Conservation (phyloP, 1,140 invertebrate species). For the Drosophila grimshawi region DNA sequence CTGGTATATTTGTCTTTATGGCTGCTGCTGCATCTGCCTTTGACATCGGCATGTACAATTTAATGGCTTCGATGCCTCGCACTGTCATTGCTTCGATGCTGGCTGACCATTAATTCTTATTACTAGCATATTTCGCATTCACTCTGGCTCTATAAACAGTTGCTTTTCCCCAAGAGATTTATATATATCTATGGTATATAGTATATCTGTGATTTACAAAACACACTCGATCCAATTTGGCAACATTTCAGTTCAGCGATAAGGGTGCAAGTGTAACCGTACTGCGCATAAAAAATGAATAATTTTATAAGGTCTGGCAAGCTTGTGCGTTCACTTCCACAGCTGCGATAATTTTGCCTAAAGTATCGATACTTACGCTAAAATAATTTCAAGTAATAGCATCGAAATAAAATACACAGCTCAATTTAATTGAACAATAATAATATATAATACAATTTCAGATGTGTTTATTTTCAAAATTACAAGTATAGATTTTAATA, state of each 20-base stretch:
- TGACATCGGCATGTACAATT: conserved; percentile 63
- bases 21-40: conserved; percentile 51
- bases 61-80: conserved; percentile 78
- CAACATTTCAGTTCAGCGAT: conserved; percentile 44
- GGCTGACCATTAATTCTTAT: conserved; percentile 33
- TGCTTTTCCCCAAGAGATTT: conserved; percentile 10
- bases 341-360: background rate
- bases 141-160: conserved; percentile 15
- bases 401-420: background rate
- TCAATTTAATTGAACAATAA: background rate
- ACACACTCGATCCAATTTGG: conserved; percentile 43
- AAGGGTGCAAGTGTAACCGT: conserved; percentile 34
- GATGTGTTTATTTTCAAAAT: too few relatives aligned
- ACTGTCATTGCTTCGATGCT: conserved; percentile 70
- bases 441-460: too few relatives aligned
- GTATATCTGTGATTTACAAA: conserved; percentile 33
- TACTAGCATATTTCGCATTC: conserved; percentile 33
- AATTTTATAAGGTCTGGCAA: conserved; percentile 16
- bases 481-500: too few relatives aligned
- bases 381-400: background rate
- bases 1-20: conserved; percentile 57
- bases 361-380: conserved; percentile 1
- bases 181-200: background rate
- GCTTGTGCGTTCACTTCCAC: background rate
- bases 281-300: background rate